A percentile compares a stretch with the other conserved stretches of the same genome.
These are phyloP conservation scores for Piscicola geometra DNA, from an alignment of 2,888 invertebrate species.

Conservation along the genomic window DNA sequence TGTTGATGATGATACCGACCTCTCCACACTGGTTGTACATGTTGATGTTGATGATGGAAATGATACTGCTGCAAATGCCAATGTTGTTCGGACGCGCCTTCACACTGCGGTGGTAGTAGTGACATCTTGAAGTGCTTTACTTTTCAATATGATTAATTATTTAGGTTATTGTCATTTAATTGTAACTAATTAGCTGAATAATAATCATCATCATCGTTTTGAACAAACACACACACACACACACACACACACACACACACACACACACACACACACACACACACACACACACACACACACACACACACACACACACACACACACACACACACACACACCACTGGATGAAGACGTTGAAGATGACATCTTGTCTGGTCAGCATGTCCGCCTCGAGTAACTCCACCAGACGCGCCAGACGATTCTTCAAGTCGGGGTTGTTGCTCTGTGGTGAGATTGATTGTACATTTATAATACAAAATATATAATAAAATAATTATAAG, in stretches of 20 bases:
- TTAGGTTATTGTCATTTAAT: no score
- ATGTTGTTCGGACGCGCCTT: not conserved
- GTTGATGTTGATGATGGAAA: not conserved
- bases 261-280: slow-evolving; percentile 19
- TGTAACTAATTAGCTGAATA: no score
- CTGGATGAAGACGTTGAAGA: not conserved
- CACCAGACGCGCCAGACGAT: not conserved
- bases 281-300: slow-evolving; percentile 19
- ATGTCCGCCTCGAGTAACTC: not conserved
- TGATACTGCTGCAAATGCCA: not conserved
- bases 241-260: slow-evolving; percentile 19
- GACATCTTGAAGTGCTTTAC: not conserved
- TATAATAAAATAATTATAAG: no score
- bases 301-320: slow-evolving; percentile 91
- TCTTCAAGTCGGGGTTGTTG: not conserved
- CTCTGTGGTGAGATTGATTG: not conserved
- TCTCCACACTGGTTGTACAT: slow-evolving; percentile 12
- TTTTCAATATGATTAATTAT: not conserved
- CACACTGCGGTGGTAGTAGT: not conserved
- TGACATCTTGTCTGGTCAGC: not conserved
- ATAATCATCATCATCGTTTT: no score
- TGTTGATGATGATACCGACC: not conserved
- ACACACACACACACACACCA: slow-evolving; percentile 70
- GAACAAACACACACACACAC: slow-evolving; percentile 15
- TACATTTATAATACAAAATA: no score